A percentile compares a stretch with the other conserved stretches of the same genome.
Evolutionary conservation across 2,888 invertebrate genomes (phyloP).

Genomic region (Erannis defoliaria): DNA sequence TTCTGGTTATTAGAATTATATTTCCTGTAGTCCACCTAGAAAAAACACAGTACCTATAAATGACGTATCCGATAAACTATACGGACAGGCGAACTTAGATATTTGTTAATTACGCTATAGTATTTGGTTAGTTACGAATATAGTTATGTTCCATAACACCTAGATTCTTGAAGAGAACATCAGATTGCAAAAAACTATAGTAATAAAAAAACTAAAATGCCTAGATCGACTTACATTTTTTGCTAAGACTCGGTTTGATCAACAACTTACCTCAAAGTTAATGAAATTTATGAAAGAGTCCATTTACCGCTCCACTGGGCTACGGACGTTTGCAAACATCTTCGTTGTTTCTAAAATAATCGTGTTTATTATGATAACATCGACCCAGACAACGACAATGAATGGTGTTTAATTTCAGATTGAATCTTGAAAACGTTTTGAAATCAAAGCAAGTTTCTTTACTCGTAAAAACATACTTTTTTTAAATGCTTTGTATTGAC

Average conservation of each 20-base stretch:
- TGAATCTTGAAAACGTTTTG: background rate
- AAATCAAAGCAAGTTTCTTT: background rate
- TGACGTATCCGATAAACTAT: too few species aligned
- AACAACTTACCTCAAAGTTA: slow-evolving; percentile 3
- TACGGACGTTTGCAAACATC: slow-evolving; percentile 27
- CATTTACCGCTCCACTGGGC: slow-evolving; percentile 30
- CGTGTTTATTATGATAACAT: slow-evolving; percentile 20
- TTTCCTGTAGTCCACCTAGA: too few species aligned
- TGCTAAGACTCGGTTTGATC: background rate
- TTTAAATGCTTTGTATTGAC: background rate
- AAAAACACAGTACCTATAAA: too few species aligned
- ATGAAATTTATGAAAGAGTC: slow-evolving; percentile 27
- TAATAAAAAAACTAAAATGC: too few species aligned
- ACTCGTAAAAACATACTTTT: too few species aligned
- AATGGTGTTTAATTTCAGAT: slow-evolving; percentile 6
- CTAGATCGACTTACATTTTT: background rate
- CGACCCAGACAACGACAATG: slow-evolving; percentile 5
- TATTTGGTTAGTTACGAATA: too few species aligned
- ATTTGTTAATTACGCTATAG: too few species aligned
- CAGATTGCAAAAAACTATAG: too few species aligned
- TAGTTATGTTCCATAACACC: too few species aligned
- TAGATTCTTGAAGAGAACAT: too few species aligned
- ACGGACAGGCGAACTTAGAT: too few species aligned
- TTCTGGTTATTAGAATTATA: too few species aligned
- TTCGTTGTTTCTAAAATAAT: slow-evolving; percentile 19